Conservation (phyloP, 1,140 invertebrate genomes). For the Scaptomyza montana region DNA sequence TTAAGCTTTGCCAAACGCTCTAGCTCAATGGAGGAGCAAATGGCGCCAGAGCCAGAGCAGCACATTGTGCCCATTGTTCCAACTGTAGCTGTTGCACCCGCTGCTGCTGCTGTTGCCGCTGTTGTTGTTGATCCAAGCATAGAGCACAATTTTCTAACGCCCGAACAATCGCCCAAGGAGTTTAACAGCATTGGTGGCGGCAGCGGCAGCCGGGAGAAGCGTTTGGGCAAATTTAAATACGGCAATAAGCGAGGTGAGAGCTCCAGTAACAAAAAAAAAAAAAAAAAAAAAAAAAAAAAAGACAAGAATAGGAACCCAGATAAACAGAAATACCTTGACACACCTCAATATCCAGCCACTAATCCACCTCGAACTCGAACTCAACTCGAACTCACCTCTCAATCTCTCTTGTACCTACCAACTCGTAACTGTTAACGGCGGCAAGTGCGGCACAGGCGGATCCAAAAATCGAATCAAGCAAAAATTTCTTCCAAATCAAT, state of each 20-base stretch:
- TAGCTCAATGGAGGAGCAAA: conserved; percentile 49
- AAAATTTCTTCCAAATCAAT: conserved; percentile 19
- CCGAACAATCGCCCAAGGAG: conserved; percentile 79
- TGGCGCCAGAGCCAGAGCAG: not conserved
- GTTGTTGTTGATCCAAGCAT: conserved; percentile 1
- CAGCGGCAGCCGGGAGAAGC: conserved; percentile 70
- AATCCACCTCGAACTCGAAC: conserved; percentile 20
- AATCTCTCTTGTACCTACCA: conserved; percentile 1
- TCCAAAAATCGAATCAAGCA: conserved; percentile 29
- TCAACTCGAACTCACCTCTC: conserved; percentile 11
- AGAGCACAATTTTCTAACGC: conserved; percentile 58
- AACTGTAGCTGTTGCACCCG: not conserved
- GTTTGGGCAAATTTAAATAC: conserved; percentile 84
- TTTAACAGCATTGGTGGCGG: conserved; percentile 40
- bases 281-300: conserved; percentile 3
- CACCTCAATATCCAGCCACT: conserved; percentile 7
- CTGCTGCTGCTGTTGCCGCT: not conserved
- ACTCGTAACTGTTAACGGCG: too few species aligned
- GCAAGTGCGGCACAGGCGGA: not conserved
- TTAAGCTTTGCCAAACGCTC: conserved; percentile 70
- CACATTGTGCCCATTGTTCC: not conserved
- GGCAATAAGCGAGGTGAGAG: conserved; percentile 85
- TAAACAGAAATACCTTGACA: not conserved
- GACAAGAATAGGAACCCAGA: conserved; percentile 8
- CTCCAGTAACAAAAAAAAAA: conserved; percentile 27